phyloP scores from a whole-genome alignment of 2,113 vertebrate species.

The Megaleporinus macrocephalus region DNA sequence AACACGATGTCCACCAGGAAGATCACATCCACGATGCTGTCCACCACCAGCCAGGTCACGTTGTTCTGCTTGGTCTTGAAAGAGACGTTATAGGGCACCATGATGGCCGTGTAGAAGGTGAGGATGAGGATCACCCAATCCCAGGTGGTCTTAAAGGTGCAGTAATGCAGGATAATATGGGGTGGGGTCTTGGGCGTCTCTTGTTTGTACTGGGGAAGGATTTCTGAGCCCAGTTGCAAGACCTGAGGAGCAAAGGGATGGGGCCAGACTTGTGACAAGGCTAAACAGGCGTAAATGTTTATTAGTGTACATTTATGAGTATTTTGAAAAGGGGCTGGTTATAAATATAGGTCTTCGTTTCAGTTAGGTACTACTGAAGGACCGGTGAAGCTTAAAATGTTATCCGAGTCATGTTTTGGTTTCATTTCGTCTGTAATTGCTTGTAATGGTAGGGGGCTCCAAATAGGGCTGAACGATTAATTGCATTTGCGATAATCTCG shows the following conservation, averaged over 20 bases:
- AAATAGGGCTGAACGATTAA: too few species aligned
- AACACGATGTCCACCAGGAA: conserved; percentile 97
- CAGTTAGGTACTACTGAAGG: not conserved
- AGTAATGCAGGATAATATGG: conserved; percentile 97
- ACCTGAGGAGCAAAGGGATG: conserved; percentile 77
- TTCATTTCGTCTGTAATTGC: too few species aligned
- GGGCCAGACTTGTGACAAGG: not conserved
- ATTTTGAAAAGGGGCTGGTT: not conserved
- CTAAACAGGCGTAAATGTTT: not conserved
- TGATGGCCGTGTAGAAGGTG: conserved; percentile 97
- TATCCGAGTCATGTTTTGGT: too few species aligned
- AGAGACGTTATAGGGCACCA: conserved; percentile 97
- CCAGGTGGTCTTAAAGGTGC: conserved; percentile 98
- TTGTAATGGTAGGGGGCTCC: too few species aligned
- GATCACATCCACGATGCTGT: conserved; percentile 97
- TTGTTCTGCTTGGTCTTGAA: conserved; percentile 99
- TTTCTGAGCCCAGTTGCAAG: conserved; percentile 94
- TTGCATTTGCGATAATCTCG: too few species aligned
- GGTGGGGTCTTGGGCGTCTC: conserved; percentile 97
- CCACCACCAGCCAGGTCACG: conserved; percentile 95
- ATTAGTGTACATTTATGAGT: not conserved
- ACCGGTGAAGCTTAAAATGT: too few species aligned
- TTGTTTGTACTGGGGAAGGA: conserved; percentile 97
- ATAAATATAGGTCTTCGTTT: not conserved
- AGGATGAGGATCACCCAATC: conserved; percentile 98